phyloP scores from a whole-genome alignment of 1,140 invertebrate genomes.

The Pantala flavescens region DNA sequence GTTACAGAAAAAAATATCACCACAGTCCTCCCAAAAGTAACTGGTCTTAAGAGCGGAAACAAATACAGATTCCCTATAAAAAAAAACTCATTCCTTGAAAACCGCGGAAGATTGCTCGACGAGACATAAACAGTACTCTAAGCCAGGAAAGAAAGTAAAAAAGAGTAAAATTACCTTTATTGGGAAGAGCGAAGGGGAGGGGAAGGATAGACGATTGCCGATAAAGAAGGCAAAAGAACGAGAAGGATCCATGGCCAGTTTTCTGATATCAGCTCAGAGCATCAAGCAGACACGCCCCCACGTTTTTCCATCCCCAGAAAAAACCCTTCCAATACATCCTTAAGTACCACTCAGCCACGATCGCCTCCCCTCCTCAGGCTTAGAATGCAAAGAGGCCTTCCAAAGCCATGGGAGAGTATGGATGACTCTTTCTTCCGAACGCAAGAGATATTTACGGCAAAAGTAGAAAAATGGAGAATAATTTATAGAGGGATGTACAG shows the following conservation, averaged over 20 bases:
- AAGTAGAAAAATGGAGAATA: too few relatives aligned
- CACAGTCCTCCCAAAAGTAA: too few relatives aligned
- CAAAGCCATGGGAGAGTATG: too few relatives aligned
- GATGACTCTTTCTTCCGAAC: too few relatives aligned
- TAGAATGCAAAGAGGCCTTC: too few relatives aligned
- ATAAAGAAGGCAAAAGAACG: neutral
- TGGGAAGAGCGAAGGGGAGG: neutral
- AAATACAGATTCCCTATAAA: too few relatives aligned
- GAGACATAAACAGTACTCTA: neutral
- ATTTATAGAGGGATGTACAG: too few relatives aligned
- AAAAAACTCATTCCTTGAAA: neutral
- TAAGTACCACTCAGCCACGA: neutral
- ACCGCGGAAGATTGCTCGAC: neutral
- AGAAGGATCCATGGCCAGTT: neutral
- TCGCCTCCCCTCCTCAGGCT: neutral
- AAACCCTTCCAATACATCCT: neutral
- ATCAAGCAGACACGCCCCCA: neutral
- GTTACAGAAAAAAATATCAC: too few relatives aligned
- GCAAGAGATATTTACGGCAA: too few relatives aligned
- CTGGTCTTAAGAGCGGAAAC: too few relatives aligned
- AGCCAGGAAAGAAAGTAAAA: neutral
- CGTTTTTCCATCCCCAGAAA: neutral
- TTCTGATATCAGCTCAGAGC: neutral
- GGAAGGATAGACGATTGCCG: neutral
- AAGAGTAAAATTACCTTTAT: neutral